Evolutionary conservation across 2,113 vertebrate genomes (phyloP), one percentile per base, ranked within the genome.

Genomic region (Rhinoderma darwinii): DNA sequence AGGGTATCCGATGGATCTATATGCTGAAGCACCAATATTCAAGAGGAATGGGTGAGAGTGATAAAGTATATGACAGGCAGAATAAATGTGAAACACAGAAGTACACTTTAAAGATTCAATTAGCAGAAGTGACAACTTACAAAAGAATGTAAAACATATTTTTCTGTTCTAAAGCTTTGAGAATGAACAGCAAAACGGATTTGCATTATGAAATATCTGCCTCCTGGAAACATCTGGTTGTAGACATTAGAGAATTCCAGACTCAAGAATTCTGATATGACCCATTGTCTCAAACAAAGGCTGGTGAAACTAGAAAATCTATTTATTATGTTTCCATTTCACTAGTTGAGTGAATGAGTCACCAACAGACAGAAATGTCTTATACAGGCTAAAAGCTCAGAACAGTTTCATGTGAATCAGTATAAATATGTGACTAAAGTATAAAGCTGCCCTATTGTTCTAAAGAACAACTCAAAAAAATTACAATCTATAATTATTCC

Each of bases 231-330:
- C 77, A 80, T 56, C 30, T 80, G 30, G 35, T 59, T 80, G 12
- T 39, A n/a, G 20, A 14, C 51, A 80, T 56, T 39, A 80, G 50
- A 39, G 77, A 22, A 80, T 56, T 80, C 18, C 51, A 59, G 51
- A 56, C 32, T 59, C 50, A 17, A 56, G 77, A 80, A 59, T 59
- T 51, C 77, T 80, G 77, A 80, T 59, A 59, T 80, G 77, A 80
- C 77, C 77, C 32, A 78, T 11, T 32, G 20, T 59, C 51, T n/a
- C 18, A 59, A 14, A 80, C 77, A 37, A 32, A 80, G 50, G 32
- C 80, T 82, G 80, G 80, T 68, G 22, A 66, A 20, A 32, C 30
- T 44, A 43, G 66, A 50, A 84, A 56, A 84, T n/a, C 56, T 70
- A 84, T n/a, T n/a, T 35, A 56, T 56, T 51, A 30, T 59, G 50